Conservation (phyloP, 2,113 vertebrate species). For the Anguilla rostrata region DNA sequence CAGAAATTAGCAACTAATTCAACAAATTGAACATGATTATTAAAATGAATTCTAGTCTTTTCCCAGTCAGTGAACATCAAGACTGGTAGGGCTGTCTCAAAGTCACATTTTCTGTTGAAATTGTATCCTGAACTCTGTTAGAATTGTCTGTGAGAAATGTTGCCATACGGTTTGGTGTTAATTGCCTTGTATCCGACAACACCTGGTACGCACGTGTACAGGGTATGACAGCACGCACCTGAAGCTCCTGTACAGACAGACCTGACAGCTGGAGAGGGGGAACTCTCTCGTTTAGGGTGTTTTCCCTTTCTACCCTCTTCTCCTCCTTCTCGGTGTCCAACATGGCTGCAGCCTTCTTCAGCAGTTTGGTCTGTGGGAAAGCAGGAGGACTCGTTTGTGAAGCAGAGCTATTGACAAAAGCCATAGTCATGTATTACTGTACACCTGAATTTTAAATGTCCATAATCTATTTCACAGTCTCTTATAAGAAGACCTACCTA, state of each 20-base stretch:
- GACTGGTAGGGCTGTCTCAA: background rate
- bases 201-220: background rate
- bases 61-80: background rate
- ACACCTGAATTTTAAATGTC: background rate
- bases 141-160: too few relatives aligned
- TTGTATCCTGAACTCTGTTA: too few relatives aligned
- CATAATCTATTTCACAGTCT: too few relatives aligned
- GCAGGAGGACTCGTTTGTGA: background rate
- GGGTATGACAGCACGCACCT: conserved; percentile 50
- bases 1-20: background rate
- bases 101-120: background rate
- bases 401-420: background rate
- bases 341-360: conserved; percentile 68
- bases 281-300: conserved; percentile 58
- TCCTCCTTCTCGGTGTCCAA: conserved; percentile 61
- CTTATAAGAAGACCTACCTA: too few relatives aligned
- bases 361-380: conserved; percentile 65
- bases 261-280: conserved; percentile 59
- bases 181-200: too few relatives aligned
- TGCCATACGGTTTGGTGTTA: too few relatives aligned
- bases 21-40: background rate
- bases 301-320: conserved; percentile 59
- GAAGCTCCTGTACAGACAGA: conserved; percentile 67
- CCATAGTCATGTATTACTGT: background rate
- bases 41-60: background rate